These are phyloP conservation scores for Gopherus flavomarginatus DNA, from an alignment of 2,113 vertebrate species.

Conservation along the genomic window DNA sequence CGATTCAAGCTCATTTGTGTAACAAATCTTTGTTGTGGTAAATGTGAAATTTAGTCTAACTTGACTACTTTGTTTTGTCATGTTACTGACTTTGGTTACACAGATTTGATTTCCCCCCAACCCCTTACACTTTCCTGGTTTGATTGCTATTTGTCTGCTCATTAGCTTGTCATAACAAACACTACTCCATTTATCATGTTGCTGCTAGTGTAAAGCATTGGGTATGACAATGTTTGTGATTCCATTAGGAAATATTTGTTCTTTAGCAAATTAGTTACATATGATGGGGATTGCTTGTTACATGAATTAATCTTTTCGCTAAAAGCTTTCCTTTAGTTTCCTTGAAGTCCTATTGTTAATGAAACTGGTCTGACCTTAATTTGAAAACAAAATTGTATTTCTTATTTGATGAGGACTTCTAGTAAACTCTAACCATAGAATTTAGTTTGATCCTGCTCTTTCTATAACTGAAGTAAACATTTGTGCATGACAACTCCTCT, in stretches of 20 bases:
- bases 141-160: not conserved
- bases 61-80: accelerated
- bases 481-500: accelerated
- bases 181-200: accelerated
- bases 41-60: not conserved
- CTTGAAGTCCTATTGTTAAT: accelerated
- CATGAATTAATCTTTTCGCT: not conserved
- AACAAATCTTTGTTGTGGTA: not conserved
- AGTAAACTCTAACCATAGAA: accelerated
- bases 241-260: not conserved
- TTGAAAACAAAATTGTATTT: not conserved
- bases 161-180: not conserved
- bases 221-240: accelerated
- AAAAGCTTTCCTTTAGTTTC: not conserved
- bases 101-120: not conserved
- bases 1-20: accelerated
- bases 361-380: too few species aligned
- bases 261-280: not conserved
- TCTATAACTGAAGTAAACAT: not conserved
- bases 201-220: not conserved
- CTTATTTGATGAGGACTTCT: not conserved
- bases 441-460: accelerated
- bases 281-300: not conserved
- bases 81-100: not conserved
- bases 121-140: not conserved